Conservation (phyloP, 2,113 vertebrate genomes). For the Bothrops jararaca region DNA sequence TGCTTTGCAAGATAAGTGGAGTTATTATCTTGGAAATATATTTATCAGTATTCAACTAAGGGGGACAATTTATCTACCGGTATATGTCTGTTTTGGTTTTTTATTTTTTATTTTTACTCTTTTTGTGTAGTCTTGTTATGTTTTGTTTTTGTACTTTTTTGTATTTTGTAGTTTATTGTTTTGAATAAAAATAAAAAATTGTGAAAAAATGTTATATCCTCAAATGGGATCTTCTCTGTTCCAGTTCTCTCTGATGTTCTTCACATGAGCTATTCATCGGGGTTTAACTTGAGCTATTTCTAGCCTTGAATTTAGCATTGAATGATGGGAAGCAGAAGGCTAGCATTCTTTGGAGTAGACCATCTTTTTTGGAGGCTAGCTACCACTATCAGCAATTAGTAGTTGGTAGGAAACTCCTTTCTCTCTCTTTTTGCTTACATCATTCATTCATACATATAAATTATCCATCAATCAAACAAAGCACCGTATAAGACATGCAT, state of each 20-base stretch:
- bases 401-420: background rate
- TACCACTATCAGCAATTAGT: background rate
- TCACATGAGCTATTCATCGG: background rate
- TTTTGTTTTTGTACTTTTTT: background rate
- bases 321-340: background rate
- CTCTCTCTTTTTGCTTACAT: background rate
- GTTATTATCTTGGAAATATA: background rate
- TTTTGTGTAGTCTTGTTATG: background rate
- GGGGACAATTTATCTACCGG: background rate
- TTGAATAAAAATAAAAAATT: background rate
- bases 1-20: too few relatives aligned
- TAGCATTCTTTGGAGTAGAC: background rate
- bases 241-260: background rate
- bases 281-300: background rate
- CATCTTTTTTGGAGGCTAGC: background rate
- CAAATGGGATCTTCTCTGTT: background rate
- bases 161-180: background rate
- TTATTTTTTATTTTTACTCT: background rate
- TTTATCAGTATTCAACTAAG: background rate
- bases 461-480: background rate
- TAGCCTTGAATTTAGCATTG: background rate
- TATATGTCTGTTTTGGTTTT: background rate
- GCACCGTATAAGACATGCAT: accelerated
- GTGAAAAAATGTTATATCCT: background rate
- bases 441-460: background rate